Conservation (phyloP, 2,113 vertebrate genomes). For the Laticauda colubrina region DNA sequence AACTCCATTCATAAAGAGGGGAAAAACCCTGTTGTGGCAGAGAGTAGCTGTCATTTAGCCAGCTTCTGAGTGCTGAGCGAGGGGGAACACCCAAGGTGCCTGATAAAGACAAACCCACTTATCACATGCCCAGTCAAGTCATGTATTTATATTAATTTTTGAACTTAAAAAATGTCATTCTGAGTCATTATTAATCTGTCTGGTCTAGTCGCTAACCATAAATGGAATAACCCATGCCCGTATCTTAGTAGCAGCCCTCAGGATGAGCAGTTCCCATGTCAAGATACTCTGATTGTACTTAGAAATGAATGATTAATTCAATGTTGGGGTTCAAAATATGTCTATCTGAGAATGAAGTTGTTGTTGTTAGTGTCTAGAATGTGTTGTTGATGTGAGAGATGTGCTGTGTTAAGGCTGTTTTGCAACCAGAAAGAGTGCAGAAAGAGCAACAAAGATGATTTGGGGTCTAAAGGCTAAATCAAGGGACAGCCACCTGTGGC, state of each 20-base stretch:
- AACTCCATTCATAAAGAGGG: not conserved
- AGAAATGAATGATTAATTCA: not conserved
- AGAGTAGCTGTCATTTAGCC: not conserved
- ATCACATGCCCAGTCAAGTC: constrained; percentile 19
- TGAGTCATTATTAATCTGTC: constrained; percentile 10
- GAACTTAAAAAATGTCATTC: constrained; percentile 14
- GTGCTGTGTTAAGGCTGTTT: not conserved
- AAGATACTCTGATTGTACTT: not conserved
- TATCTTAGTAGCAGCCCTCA: not conserved
- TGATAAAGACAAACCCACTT: constrained; percentile 6
- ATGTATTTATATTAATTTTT: constrained; percentile 16
- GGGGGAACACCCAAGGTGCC: constrained; percentile 15
- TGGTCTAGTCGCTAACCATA: not conserved
- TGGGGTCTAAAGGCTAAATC: no score
- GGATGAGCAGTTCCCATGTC: not conserved
- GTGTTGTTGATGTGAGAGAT: not conserved
- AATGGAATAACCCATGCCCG: not conserved
- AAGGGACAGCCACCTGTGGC: no score
- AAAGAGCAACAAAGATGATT: not conserved
- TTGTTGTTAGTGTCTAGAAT: not conserved
- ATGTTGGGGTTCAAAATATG: no score
- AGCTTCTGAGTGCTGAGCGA: not conserved
- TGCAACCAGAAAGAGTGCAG: not conserved
- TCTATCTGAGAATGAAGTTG: not conserved
- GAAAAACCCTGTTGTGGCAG: not conserved